Evolutionary conservation across 2,113 vertebrate species (phyloP).

Genomic region (Danionella cerebrum): DNA sequence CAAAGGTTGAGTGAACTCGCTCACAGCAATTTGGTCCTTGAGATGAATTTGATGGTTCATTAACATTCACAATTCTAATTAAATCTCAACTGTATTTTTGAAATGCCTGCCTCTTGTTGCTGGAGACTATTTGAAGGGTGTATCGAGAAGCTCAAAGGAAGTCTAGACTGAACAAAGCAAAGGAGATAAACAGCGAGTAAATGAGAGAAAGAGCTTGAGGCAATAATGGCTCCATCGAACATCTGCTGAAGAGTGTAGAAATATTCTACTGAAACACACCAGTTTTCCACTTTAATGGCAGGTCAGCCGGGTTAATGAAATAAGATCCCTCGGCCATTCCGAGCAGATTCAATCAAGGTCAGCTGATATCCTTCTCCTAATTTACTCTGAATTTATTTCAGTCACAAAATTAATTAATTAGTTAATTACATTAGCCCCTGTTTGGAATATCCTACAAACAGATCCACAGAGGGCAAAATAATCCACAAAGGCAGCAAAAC

Average conservation of each 20-base stretch:
- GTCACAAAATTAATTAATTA: slow-evolving; percentile 34
- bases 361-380: slow-evolving; percentile 20
- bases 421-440: slow-evolving; percentile 26
- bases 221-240: neutral
- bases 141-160: neutral
- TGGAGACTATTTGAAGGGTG: slow-evolving; percentile 4
- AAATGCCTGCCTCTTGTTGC: slow-evolving; percentile 14
- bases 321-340: slow-evolving; percentile 27
- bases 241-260: slow-evolving; percentile 7
- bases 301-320: slow-evolving; percentile 39
- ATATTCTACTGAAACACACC: slow-evolving; percentile 24
- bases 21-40: slow-evolving; percentile 26
- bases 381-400: slow-evolving; percentile 18
- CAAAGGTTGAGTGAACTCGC: slow-evolving; percentile 24
- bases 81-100: slow-evolving; percentile 20
- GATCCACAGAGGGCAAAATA: neutral
- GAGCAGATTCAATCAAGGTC: slow-evolving; percentile 32
- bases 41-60: slow-evolving; percentile 38
- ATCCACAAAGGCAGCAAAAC: slow-evolving; percentile 4
- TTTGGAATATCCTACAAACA: slow-evolving; percentile 21
- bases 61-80: slow-evolving; percentile 30
- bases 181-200: neutral
- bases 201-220: neutral
- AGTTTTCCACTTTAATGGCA: slow-evolving; percentile 22
- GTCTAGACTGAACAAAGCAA: neutral